Conservation (phyloP, 2,113 vertebrate species). For the Dicentrarchus labrax region DNA sequence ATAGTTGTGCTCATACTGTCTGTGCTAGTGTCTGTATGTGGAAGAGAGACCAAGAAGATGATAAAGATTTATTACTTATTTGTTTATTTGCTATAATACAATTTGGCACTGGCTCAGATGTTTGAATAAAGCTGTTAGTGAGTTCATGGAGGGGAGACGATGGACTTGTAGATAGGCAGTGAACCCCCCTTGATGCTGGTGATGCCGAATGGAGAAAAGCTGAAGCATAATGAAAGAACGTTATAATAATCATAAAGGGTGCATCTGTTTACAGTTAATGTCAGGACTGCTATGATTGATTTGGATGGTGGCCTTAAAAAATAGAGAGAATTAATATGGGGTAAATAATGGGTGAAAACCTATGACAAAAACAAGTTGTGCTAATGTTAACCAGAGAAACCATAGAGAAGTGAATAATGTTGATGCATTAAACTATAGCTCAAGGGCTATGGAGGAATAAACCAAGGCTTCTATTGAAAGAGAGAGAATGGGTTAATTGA, state of each 20-base stretch:
- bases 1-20: not conserved
- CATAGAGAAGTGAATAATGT: not conserved
- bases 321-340: not conserved
- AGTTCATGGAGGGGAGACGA: not conserved
- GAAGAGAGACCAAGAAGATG: not conserved
- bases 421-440: conserved; percentile 1
- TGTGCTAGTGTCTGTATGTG: not conserved
- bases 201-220: not conserved
- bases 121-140: not conserved
- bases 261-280: not conserved
- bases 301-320: not conserved
- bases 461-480: conserved; percentile 18
- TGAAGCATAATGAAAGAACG: conserved; percentile 1
- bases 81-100: conserved; percentile 1
- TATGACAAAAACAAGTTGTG: not conserved
- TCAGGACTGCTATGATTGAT: not conserved
- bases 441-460: not conserved
- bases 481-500: conserved; percentile 44
- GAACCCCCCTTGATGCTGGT: not conserved
- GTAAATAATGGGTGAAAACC: not conserved
- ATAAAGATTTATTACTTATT: not conserved
- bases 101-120: not conserved
- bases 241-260: conserved; percentile 8
- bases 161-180: not conserved
- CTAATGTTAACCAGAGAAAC: not conserved